A percentile compares a stretch with the other conserved stretches of the same genome.
These are phyloP conservation scores for Pagetopsis macropterus DNA, from an alignment of 2,797 vertebrate species.

Conservation along the genomic window DNA sequence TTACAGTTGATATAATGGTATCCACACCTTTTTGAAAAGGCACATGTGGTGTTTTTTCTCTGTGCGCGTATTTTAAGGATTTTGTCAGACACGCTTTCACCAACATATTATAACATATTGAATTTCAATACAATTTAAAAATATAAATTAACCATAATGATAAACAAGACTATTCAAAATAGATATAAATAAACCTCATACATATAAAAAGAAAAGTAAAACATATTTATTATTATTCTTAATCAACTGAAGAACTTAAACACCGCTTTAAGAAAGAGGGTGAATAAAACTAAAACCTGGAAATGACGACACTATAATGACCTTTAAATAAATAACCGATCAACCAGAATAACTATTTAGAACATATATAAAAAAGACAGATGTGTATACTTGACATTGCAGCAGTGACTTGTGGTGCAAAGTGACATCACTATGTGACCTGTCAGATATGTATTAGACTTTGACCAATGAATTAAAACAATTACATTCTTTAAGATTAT, in stretches of 20 bases:
- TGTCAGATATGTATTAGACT: conserved; percentile 1
- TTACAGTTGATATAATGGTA: neutral
- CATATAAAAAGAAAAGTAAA: no score
- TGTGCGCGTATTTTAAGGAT: neutral
- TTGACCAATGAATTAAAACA: neutral
- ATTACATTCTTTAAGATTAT: neutral
- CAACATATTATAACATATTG: no score
- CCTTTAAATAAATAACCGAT: neutral
- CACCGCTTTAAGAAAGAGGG: no score
- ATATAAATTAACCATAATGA: no score
- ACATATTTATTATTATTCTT: no score
- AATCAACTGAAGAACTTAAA: no score
- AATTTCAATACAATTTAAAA: no score
- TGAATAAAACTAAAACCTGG: no score
- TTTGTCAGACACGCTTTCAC: no score
- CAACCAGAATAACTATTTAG: neutral
- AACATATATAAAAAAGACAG: neutral
- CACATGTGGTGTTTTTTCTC: neutral
- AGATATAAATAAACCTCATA: no score
- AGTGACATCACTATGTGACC: neutral
- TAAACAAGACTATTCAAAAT: no score
- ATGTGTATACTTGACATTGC: neutral
- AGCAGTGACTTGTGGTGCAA: neutral
- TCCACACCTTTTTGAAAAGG: neutral
- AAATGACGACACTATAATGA: no score